Base-by-base conservation (phyloP, 1,140 invertebrate genomes). In the Diachasma alloeum region DNA sequence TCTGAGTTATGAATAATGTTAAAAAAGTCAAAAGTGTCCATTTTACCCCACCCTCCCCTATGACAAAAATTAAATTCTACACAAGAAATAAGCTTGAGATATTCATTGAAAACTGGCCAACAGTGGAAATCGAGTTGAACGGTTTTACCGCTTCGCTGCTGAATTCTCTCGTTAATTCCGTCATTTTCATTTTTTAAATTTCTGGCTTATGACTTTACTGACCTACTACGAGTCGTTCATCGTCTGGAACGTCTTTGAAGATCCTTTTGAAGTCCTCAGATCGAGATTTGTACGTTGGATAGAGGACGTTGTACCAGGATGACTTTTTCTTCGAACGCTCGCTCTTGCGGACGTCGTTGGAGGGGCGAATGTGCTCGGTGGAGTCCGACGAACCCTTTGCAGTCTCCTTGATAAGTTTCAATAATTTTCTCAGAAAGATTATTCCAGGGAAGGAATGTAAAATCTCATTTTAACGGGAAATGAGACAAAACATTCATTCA, bases 151-250 rank as follows among this genome's bases (percentile, higher is more conserved):
- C 31, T 31, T 31, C 31, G 31, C 2, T 31, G 6, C 6, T 6
- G 0, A 53, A 53, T 70, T 63, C 42, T 72, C 10, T 31, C 31
- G 31, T 6, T 31, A 66, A 69, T 39, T 19, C 15, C n/a, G 4
- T 19, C 37, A 11, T 8, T 15, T 10, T 26, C 4, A 26, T 17
- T 72, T 46, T 22, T 42, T 4, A 15, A 17, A 70, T 42, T 36
- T 22, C 2, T 17, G 19, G 17, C 1, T 10, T 15, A 10, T 11
- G 37, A 70, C 4, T n/a, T 36, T 74, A 42, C 74, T n/a, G 87
- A 97, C 97, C 97, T 83, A 98, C 96, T 87, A 99, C 94, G 76
- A 99, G 92, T 81, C 97, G 91, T 88, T 99, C 97, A 84, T 97
- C 96, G 81, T 94, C 92, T 22, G 97, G 96, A 68, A 98, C 92